Evolutionary conservation across 2,113 vertebrate genomes (phyloP).

Genomic region (Chinchilla lanigera): DNA sequence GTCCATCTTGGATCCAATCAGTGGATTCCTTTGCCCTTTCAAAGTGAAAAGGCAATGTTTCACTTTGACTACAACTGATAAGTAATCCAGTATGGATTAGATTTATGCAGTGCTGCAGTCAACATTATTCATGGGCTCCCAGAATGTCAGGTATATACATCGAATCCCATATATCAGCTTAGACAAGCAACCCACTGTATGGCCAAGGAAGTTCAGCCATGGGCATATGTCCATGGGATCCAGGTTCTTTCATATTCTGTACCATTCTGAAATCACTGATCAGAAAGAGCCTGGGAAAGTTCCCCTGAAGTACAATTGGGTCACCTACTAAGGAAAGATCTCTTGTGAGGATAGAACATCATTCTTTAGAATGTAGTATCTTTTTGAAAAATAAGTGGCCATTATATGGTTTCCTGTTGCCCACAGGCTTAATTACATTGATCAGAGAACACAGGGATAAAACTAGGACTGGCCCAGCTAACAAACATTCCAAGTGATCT

Average conservation of each 20-base stretch:
- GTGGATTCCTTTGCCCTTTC: no score
- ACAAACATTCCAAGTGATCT: background rate
- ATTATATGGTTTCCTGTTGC: background rate
- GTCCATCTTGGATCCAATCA: background rate
- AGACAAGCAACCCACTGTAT: background rate
- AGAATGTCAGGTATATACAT: background rate
- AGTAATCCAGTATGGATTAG: background rate
- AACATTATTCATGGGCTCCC: background rate
- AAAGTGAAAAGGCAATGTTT: background rate
- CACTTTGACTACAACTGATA: background rate
- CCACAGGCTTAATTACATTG: background rate
- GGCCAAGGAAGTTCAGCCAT: background rate
- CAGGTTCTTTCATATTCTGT: background rate
- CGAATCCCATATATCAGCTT: background rate
- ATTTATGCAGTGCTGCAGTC: background rate
- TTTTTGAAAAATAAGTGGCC: background rate
- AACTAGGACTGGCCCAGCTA: background rate
- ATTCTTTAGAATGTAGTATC: background rate
- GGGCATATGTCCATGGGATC: background rate
- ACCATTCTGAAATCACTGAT: background rate
- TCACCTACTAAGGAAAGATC: background rate
- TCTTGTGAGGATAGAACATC: background rate
- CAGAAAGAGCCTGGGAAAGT: background rate
- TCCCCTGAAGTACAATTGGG: background rate
- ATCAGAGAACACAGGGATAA: background rate